Evolutionary conservation across 2,797 vertebrate genomes (phyloP).

Genomic region (Hydrophis major): DNA sequence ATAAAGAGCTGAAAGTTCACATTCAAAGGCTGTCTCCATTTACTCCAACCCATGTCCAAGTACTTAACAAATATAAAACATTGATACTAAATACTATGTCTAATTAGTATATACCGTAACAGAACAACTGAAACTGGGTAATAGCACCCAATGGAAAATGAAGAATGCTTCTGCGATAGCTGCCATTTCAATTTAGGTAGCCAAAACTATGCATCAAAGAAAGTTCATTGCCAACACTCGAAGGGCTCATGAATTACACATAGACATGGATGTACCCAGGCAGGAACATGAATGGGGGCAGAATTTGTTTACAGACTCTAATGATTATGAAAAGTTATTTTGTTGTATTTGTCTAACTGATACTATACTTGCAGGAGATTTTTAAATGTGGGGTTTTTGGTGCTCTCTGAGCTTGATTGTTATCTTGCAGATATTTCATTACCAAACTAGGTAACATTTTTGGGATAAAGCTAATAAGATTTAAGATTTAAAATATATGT

Average conservation of each 20-base stretch:
- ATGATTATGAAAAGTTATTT: constrained; percentile 41
- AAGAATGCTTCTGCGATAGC: neutral
- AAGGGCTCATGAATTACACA: neutral
- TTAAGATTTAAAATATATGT: neutral
- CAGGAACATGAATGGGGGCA: constrained; percentile 21
- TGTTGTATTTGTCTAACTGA: constrained; percentile 30
- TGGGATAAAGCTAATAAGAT: neutral
- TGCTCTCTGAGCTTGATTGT: neutral
- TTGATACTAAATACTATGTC: neutral
- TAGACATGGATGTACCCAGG: neutral
- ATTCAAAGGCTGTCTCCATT: no score
- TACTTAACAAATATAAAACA: neutral
- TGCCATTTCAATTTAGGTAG: constrained; percentile 13
- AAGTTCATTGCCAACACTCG: neutral
- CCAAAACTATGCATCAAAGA: neutral
- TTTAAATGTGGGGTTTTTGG: constrained; percentile 1
- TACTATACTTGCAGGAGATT: constrained; percentile 30
- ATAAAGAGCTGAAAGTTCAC: no score
- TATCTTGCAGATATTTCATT: neutral
- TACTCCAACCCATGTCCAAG: no score
- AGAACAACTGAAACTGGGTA: neutral
- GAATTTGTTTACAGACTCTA: constrained; percentile 41
- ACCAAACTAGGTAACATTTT: neutral
- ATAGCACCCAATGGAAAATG: neutral
- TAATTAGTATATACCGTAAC: neutral